These are phyloP conservation scores for Charanyca ferruginea DNA, from an alignment of 2,888 invertebrate species.

Conservation along the genomic window DNA sequence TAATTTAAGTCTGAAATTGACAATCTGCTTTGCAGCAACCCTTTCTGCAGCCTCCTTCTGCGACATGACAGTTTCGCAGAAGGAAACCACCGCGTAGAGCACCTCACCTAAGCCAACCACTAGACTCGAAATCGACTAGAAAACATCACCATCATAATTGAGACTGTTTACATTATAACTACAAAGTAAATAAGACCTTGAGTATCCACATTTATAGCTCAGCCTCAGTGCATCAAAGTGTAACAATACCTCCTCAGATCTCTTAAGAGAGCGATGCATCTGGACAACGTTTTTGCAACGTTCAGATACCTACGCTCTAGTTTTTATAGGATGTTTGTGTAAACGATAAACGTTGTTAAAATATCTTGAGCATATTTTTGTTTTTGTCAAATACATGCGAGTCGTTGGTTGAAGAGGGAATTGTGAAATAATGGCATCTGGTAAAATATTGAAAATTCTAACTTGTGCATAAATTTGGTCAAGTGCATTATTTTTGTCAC, in stretches of 20 bases:
- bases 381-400: constrained; percentile 10
- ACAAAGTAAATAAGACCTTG: not conserved
- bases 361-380: constrained; percentile 5
- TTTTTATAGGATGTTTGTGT: constrained; percentile 28
- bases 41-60: no score
- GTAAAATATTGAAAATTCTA: not conserved
- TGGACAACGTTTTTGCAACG: constrained; percentile 41
- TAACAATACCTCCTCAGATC: constrained; percentile 24
- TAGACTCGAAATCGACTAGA: no score
- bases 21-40: no score
- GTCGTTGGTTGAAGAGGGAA: not conserved
- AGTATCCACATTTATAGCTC: not conserved
- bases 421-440: not conserved
- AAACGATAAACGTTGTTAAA: constrained; percentile 11
- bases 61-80: no score
- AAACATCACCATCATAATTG: no score
- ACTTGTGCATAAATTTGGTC: constrained; percentile 4
- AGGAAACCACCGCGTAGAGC: no score
- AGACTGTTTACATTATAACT: not conserved
- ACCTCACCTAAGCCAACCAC: no score
- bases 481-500: not conserved
- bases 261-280: constrained; percentile 11
- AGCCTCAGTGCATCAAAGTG: constrained; percentile 21
- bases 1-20: no score
- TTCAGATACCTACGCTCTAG: constrained; percentile 29